Percentiles rank a stretch among this genome's conserved stretches.
Conservation (phyloP, 2,888 invertebrate species). For the Agrotis segetum region DNA sequence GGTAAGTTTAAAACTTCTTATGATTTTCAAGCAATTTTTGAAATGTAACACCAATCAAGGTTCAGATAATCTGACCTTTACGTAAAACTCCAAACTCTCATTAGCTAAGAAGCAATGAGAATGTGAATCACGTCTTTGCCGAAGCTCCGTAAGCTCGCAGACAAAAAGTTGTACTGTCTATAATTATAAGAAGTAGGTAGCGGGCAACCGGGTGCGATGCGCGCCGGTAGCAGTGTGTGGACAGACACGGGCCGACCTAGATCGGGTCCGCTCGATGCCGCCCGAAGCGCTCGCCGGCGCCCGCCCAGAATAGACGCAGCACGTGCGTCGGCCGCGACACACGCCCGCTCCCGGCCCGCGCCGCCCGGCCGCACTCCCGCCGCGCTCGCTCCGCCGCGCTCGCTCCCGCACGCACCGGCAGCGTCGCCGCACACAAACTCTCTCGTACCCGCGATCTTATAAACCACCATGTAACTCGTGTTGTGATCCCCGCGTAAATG, state of each 20-base stretch:
- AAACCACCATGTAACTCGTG: conserved; percentile 66
- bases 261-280: conserved; percentile 87
- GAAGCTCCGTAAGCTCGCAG: conserved; percentile 35
- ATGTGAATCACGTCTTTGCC: conserved; percentile 34
- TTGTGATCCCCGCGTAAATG: conserved; percentile 69
- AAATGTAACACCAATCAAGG: not conserved
- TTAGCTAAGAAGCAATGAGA: conserved; percentile 42
- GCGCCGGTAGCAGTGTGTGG: conserved; percentile 68
- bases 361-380: conserved; percentile 46
- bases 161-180: conserved; percentile 52
- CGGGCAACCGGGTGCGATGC: conserved; percentile 61
- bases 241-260: conserved; percentile 81
- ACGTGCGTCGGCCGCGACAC: conserved; percentile 87
- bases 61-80: not conserved
- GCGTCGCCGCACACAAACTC: conserved; percentile 56
- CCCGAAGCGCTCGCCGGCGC: conserved; percentile 70
- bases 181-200: conserved; percentile 51
- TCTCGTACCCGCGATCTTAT: conserved; percentile 42
- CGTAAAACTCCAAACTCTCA: conserved; percentile 29
- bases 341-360: conserved; percentile 75
- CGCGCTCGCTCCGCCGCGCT: conserved; percentile 42
- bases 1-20: not conserved
- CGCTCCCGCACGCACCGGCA: conserved; percentile 51
- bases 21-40: not conserved
- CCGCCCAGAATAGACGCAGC: conserved; percentile 90